Evolutionary conservation across 1,140 invertebrate species (phyloP), one percentile per base, ranked within the genome.

Genomic region (Antheraea mylitta): DNA sequence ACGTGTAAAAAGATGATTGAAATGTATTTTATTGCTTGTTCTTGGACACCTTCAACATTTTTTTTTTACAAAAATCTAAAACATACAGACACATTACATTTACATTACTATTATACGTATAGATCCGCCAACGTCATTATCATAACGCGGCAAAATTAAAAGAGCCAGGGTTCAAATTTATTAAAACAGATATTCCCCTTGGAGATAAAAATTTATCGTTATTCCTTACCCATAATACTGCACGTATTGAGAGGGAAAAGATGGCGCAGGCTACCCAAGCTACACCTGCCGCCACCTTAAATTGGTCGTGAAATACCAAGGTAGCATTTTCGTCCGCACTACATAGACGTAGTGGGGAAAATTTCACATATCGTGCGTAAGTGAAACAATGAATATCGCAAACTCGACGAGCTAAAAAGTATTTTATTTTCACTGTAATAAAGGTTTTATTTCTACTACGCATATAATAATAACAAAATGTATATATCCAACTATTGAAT

Each of bases 261-360:
- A 53, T 53, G 16, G 45, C 45, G 8, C 61, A 8, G 2, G n/a
- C 53, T 30, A 7, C 38, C 10, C 36, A 64, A 63, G 71, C n/a
- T 66, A 63, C 67, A 69, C 64, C 71, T 72, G 71, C 30, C 58
- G 66, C 63, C 62, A 22, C 18, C 71, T 69, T 66, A 72, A 72
- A 69, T 63, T 66, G 64, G 13, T 64, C 67, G 71, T 69, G 58
- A 69, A 69, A 67, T 71, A 67, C 58, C 66, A 71, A 71, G 64
- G 45, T 53, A 53, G 16, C 45, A 53, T 53, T 53, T 53, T 53
- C 45, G 16, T 53, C 45, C 45, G 45, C 11, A 53, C 45, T 16
- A 53, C 45, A 53, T n/a, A 53, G 11, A 53, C 11, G 45, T 53
- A 53, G 45, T 53, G 45, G 45, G 45, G 45, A 53, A 53, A 53